phyloP scores from a whole-genome alignment of 1,140 invertebrate genomes.

The Rhysida immarginata region DNA sequence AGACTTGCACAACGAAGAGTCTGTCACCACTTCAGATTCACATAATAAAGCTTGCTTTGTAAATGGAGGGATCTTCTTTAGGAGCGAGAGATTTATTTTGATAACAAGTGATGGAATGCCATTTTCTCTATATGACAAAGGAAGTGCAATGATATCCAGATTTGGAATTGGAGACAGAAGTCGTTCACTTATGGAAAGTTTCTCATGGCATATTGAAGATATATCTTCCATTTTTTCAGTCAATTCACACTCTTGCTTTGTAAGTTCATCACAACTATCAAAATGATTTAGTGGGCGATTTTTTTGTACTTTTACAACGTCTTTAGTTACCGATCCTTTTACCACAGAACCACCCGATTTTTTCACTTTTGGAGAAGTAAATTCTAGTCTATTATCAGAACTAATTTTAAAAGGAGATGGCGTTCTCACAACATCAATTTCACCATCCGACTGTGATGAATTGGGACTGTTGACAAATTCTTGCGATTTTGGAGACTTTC shows the following conservation, averaged over 20 bases:
- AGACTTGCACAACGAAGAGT: not conserved
- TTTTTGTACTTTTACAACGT: too few species aligned
- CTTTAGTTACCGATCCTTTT: too few species aligned
- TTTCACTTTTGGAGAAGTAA: too few species aligned
- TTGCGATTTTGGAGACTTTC: slow-evolving; percentile 4
- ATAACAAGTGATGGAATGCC: not conserved
- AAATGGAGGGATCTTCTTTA: not conserved
- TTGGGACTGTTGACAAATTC: not conserved
- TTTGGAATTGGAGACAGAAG: not conserved
- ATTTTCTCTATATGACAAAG: not conserved
- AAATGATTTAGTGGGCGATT: too few species aligned
- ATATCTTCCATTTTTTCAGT: not conserved
- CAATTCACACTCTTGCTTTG: not conserved
- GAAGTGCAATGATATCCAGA: not conserved
- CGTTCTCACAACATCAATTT: slow-evolving; percentile 11
- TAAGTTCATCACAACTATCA: too few species aligned
- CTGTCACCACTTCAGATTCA: slow-evolving; percentile 2
- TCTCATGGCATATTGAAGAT: not conserved
- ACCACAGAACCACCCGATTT: too few species aligned
- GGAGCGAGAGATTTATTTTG: too few species aligned
- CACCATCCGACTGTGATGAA: not conserved
- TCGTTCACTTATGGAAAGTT: not conserved
- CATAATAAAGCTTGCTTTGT: not conserved
- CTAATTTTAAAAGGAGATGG: slow-evolving; percentile 9
- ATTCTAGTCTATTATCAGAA: not conserved